These are phyloP conservation scores for Plutomurus gul DNA, from an alignment of 1,140 invertebrate genomes.

Conservation along the genomic window DNA sequence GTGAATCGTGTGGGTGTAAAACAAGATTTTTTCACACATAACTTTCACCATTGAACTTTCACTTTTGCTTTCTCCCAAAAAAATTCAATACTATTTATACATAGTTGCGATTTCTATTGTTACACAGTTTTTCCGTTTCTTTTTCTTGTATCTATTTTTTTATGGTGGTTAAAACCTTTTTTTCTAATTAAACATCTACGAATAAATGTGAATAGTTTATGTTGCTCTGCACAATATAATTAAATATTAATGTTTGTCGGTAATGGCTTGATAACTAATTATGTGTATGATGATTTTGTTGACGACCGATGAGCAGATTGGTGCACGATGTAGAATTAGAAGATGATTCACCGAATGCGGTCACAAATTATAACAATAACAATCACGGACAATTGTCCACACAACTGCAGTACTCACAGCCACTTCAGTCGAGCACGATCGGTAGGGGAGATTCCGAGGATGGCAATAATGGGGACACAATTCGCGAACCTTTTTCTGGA, in stretches of 20 bases:
- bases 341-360: conserved; percentile 62
- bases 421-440: not conserved
- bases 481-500: conserved; percentile 51
- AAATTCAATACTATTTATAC: not conserved
- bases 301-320: conserved; percentile 63
- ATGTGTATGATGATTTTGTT: not conserved
- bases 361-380: not conserved
- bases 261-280: not conserved
- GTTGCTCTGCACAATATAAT: no score
- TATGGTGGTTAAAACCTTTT: not conserved
- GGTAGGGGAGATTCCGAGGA: not conserved
- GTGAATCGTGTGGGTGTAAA: not conserved
- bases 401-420: not conserved
- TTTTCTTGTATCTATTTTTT: no score
- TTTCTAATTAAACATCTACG: not conserved
- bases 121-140: not conserved
- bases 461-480: conserved; percentile 33
- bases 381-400: not conserved
- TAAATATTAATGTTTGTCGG: not conserved
- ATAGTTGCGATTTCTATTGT: not conserved
- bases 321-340: conserved; percentile 77
- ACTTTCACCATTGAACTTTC: not conserved
- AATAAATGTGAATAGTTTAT: no score
- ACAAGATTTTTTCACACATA: not conserved
- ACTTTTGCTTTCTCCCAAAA: not conserved